phyloP scores from a whole-genome alignment of 2,888 invertebrate species.

The Acanthosoma haemorrhoidale region DNA sequence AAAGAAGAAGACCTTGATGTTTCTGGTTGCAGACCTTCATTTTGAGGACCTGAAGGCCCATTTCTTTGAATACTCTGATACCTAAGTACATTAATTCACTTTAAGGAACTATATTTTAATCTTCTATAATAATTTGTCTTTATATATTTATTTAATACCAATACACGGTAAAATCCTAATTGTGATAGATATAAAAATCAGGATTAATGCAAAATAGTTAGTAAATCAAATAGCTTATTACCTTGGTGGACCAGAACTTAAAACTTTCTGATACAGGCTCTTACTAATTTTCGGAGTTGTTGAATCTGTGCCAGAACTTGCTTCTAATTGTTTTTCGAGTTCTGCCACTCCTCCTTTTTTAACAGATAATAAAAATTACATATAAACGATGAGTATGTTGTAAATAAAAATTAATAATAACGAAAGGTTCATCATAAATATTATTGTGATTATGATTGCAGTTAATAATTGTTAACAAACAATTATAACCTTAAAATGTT shows the following conservation, averaged over 20 bases:
- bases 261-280: constrained; percentile 68
- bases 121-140: neutral
- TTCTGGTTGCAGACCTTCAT: constrained; percentile 48
- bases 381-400: too few relatives aligned
- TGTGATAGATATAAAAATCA: constrained; percentile 13
- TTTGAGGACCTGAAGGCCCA: constrained; percentile 56
- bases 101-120: too few relatives aligned
- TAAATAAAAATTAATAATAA: too few relatives aligned
- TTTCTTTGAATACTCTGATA: constrained; percentile 49
- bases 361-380: constrained; percentile 17
- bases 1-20: constrained; percentile 45
- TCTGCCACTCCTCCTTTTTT: constrained; percentile 72
- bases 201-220: neutral
- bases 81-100: constrained; percentile 29
- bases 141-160: neutral
- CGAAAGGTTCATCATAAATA: too few relatives aligned
- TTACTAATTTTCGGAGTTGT: constrained; percentile 59
- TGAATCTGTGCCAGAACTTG: constrained; percentile 48
- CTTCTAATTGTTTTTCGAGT: constrained; percentile 68
- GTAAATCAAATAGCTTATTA: constrained; percentile 32
- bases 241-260: constrained; percentile 45
- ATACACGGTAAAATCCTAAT: neutral
- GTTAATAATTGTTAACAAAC: too few relatives aligned
- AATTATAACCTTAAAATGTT: too few relatives aligned
- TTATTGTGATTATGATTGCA: too few relatives aligned